These are phyloP conservation scores for Campaea margaritaria DNA, from an alignment of 2,888 invertebrate genomes.

Conservation along the genomic window DNA sequence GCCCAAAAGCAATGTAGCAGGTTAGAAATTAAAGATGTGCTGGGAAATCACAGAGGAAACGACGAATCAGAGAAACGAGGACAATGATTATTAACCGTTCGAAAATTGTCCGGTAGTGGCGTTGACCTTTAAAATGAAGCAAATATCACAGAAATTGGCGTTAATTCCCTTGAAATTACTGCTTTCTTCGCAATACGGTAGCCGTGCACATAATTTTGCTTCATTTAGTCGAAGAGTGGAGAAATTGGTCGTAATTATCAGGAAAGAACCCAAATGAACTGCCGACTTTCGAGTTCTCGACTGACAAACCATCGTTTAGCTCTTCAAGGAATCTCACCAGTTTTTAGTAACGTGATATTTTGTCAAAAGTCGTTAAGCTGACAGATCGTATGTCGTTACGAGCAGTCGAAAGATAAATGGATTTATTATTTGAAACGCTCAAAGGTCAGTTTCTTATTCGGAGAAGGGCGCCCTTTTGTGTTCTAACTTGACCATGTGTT, in stretches of 20 bases:
- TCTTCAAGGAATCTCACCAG: slow-evolving; percentile 23
- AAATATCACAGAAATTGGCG: slow-evolving; percentile 37
- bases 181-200: slow-evolving; percentile 35
- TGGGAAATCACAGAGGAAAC: slow-evolving; percentile 55
- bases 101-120: slow-evolving; percentile 40
- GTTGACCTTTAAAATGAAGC: slow-evolving; percentile 50
- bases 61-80: slow-evolving; percentile 49
- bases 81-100: slow-evolving; percentile 40
- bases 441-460: slow-evolving; percentile 56
- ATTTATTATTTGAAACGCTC: slow-evolving; percentile 41
- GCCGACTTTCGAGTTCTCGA: not conserved
- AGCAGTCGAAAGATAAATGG: slow-evolving; percentile 60
- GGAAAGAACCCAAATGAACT: slow-evolving; percentile 10
- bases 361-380: slow-evolving; percentile 51
- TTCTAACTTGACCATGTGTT: slow-evolving; percentile 25
- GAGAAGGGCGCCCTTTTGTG: slow-evolving; percentile 45
- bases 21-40: slow-evolving; percentile 26
- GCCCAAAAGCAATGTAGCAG: slow-evolving; percentile 22
- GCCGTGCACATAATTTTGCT: slow-evolving; percentile 37
- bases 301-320: not conserved
- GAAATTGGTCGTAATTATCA: slow-evolving; percentile 36
- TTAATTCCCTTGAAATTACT: slow-evolving; percentile 40
- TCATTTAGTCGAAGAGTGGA: slow-evolving; percentile 36
- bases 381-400: slow-evolving; percentile 40
- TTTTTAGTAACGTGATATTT: slow-evolving; percentile 57